These are phyloP conservation scores for Euphysa ruthae DNA, from an alignment of 30 jellyfish, hydroid and myxozoan species.

Conservation along the genomic window DNA sequence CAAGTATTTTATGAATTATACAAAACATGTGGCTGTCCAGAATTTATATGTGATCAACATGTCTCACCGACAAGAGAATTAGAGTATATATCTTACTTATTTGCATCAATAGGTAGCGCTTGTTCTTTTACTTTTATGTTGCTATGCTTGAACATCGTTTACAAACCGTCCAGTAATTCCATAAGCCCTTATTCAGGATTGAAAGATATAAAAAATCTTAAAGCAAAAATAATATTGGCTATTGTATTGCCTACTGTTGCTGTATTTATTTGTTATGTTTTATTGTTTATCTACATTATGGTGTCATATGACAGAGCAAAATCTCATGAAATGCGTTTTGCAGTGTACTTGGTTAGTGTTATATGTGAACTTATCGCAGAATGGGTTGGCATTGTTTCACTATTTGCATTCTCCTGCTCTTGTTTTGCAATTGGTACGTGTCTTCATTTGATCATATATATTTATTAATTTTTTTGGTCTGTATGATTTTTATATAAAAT, in stretches of 20 bases:
- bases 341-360: background rate
- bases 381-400: constrained; percentile 16
- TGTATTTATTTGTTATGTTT: background rate
- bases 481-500: no score
- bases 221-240: constrained; percentile 1
- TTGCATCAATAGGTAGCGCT: constrained; percentile 6
- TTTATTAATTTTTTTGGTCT: no score
- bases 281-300: background rate
- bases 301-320: background rate
- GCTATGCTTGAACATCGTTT: background rate
- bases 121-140: constrained; percentile 10
- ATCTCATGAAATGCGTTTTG: background rate
- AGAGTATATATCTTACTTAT: background rate
- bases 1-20: constrained; percentile 8
- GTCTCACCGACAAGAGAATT: background rate
- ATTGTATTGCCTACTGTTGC: background rate
- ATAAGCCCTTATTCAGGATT: constrained; percentile 16
- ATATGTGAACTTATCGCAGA: background rate
- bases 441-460: no score
- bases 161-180: constrained; percentile 7
- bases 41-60: background rate
- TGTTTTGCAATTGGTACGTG: constrained; percentile 22
- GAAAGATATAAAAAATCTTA: constrained; percentile 4
- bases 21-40: constrained; percentile 1
- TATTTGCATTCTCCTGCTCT: constrained; percentile 24